Conservation (phyloP, 2,888 invertebrate genomes). For the Zeuzera pyrina region DNA sequence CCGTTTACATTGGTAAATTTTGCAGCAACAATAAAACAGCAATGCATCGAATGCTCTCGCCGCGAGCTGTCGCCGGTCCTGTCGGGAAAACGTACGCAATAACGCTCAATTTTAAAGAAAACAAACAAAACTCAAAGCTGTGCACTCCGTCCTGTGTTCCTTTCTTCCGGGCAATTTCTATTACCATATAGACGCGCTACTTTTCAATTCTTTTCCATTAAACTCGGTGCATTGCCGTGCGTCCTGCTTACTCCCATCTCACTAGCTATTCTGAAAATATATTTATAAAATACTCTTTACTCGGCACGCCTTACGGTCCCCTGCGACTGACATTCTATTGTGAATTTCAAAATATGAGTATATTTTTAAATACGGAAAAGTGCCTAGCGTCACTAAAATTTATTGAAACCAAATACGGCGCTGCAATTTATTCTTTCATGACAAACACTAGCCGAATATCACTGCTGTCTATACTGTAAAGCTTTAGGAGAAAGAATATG, state of each 20-base stretch:
- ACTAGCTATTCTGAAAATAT: slow-evolving; percentile 60
- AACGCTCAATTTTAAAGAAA: slow-evolving; percentile 68
- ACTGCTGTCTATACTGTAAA: too few species aligned
- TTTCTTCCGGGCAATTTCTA: slow-evolving; percentile 72
- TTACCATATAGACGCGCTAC: slow-evolving; percentile 73
- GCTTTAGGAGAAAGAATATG: too few species aligned
- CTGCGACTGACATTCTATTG: slow-evolving; percentile 65
- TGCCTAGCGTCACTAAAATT: slow-evolving; percentile 50
- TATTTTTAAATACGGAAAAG: slow-evolving; percentile 53
- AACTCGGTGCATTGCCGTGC: slow-evolving; percentile 68
- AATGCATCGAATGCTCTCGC: slow-evolving; percentile 21
- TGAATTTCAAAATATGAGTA: slow-evolving; percentile 59
- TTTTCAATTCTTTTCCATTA: slow-evolving; percentile 74
- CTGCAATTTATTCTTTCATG: slow-evolving; percentile 25
- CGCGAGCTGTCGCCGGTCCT: slow-evolving; percentile 30
- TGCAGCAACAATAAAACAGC: slow-evolving; percentile 41
- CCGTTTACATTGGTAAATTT: slow-evolving; percentile 44
- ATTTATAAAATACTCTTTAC: slow-evolving; percentile 70
- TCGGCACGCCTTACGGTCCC: slow-evolving; percentile 55
- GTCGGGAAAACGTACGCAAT: slow-evolving; percentile 51
- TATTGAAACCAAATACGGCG: slow-evolving; percentile 35
- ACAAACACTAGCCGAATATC: neutral
- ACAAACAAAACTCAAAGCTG: slow-evolving; percentile 67
- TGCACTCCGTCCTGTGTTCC: slow-evolving; percentile 65
- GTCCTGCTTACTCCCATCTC: slow-evolving; percentile 42